Percentiles rank a stretch among this genome's conserved stretches.
Evolutionary conservation across 2,797 vertebrate species (phyloP).

Genomic region (Loriculus beryllinus): DNA sequence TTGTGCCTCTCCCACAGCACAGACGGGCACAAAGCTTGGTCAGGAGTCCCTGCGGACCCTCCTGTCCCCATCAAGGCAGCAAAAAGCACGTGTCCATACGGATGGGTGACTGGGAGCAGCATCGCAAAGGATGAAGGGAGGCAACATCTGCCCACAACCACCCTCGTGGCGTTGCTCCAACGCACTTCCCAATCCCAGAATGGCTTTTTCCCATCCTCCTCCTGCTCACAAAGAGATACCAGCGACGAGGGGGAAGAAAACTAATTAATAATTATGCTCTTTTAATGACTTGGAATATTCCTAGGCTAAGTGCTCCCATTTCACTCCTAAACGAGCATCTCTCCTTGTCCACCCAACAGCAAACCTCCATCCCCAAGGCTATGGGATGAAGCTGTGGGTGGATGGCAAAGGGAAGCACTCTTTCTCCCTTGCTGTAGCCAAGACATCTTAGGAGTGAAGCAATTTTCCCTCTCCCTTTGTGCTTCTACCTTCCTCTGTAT

Average conservation of each 20-base stretch:
- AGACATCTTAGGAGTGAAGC: neutral
- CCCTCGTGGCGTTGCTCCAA: neutral
- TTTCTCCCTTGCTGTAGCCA: neutral
- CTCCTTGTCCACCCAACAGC: neutral
- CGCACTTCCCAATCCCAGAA: neutral
- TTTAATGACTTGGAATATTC: neutral
- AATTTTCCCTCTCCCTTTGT: neutral
- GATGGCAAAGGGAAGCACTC: neutral
- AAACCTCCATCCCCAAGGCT: neutral
- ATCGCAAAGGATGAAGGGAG: neutral
- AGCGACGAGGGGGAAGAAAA: neutral
- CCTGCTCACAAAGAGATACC: neutral
- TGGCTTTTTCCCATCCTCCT: neutral
- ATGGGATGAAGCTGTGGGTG: neutral
- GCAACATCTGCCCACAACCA: neutral
- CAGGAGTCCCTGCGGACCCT: neutral
- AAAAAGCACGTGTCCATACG: fast-evolving
- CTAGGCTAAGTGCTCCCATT: neutral
- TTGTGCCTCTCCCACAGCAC: neutral
- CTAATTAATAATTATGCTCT: neutral
- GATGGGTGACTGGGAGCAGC: neutral
- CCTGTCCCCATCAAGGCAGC: neutral
- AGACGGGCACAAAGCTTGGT: neutral
- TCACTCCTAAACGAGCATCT: neutral
- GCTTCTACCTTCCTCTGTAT: neutral